phyloP scores from a whole-genome alignment of 2,888 invertebrate genomes.

The Acanthacorydalis orientalis region DNA sequence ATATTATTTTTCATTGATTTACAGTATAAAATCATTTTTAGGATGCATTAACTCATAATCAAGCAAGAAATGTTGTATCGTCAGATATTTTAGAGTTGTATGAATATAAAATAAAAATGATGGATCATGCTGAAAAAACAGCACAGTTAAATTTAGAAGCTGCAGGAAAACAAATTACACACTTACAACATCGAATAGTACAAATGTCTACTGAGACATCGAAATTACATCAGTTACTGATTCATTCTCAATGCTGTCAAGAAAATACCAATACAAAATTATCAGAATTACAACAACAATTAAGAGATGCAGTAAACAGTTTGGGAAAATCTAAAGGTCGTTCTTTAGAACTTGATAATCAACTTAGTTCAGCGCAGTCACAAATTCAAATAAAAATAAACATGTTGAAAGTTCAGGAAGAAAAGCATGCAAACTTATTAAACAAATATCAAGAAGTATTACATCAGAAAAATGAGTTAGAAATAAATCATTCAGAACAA shows the following conservation, averaged over 20 bases:
- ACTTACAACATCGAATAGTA: constrained; percentile 31
- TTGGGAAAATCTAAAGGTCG: constrained; percentile 4
- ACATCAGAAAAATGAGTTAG: not conserved
- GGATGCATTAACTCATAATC: constrained; percentile 29
- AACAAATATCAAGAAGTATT: not conserved
- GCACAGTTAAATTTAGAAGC: constrained; percentile 33
- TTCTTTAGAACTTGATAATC: not conserved
- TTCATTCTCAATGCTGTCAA: constrained; percentile 30
- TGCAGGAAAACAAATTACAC: constrained; percentile 29
- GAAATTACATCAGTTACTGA: constrained; percentile 29
- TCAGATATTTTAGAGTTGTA: constrained; percentile 57
- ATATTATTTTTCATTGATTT: not conserved
- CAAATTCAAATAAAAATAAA: constrained; percentile 2
- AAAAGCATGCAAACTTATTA: not conserved
- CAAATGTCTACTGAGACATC: constrained; percentile 30
- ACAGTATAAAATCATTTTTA: constrained; percentile 8
- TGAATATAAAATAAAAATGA: constrained; percentile 45
- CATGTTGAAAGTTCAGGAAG: not conserved
- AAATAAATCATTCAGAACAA: constrained; percentile 1
- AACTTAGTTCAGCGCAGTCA: not conserved
- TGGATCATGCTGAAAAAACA: constrained; percentile 31
- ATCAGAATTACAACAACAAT: constrained; percentile 15
- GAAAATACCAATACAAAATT: constrained; percentile 25
- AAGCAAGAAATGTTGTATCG: constrained; percentile 39
- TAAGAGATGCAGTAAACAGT: constrained; percentile 16